These are phyloP conservation scores for Probosciger aterrimus DNA, from an alignment of 2,113 vertebrate genomes.

Conservation along the genomic window DNA sequence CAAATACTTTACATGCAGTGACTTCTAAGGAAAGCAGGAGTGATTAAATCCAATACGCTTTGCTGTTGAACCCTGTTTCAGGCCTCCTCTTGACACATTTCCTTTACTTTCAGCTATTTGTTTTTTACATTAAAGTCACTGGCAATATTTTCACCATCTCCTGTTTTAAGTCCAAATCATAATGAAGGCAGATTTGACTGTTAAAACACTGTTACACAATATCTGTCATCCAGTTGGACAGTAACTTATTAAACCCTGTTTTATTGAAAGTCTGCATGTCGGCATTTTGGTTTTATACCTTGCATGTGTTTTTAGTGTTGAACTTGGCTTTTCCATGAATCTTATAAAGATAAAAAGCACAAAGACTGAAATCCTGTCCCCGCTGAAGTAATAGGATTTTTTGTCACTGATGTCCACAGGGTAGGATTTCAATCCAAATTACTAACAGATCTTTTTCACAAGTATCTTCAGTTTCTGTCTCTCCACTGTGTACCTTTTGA, in stretches of 20 bases:
- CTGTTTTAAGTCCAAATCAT: neutral
- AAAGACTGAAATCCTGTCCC: conserved; percentile 16
- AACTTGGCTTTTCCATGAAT: conserved; percentile 24
- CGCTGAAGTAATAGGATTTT: conserved; percentile 13
- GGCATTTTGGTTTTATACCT: conserved; percentile 12
- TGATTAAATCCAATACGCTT: neutral
- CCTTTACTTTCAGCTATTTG: conserved; percentile 27
- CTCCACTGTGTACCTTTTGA: neutral
- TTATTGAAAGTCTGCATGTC: conserved; percentile 32
- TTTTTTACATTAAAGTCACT: conserved; percentile 31
- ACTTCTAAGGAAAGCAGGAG: conserved; percentile 7
- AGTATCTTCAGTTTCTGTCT: neutral
- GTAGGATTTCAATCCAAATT: conserved; percentile 10
- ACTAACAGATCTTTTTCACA: neutral
- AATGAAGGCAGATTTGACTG: neutral
- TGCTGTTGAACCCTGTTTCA: conserved; percentile 30
- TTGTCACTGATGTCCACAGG: conserved; percentile 13
- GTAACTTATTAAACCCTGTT: neutral
- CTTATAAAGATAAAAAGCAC: conserved; percentile 33
- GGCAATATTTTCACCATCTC: conserved; percentile 25
- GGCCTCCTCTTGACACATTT: conserved; percentile 31
- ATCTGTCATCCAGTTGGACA: conserved; percentile 41
- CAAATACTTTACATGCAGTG: conserved; percentile 20
- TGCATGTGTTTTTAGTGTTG: conserved; percentile 43
- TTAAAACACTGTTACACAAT: neutral